phyloP scores from a whole-genome alignment of 2,113 vertebrate genomes.

The Gymnarchus niloticus region DNA sequence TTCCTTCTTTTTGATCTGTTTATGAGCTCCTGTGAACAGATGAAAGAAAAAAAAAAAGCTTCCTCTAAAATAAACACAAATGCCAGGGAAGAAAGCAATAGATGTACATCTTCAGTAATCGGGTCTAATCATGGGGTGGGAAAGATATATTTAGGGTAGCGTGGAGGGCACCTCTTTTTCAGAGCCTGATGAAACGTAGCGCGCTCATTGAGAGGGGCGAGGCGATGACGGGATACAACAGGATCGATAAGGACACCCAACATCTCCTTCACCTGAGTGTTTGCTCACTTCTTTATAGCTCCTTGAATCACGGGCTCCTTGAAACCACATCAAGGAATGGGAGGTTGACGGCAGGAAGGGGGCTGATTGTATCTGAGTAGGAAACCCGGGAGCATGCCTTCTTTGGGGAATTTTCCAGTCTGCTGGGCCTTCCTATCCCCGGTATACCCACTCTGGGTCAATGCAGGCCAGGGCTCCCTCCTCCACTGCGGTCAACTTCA shows the following conservation, averaged over 20 bases:
- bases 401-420: slow-evolving; percentile 2
- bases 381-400: background rate
- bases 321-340: background rate
- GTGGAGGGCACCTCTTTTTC: background rate
- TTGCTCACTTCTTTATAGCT: background rate
- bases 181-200: background rate
- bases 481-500: slow-evolving; percentile 6
- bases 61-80: background rate
- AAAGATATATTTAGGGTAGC: background rate
- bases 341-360: background rate
- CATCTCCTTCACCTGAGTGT: background rate
- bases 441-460: background rate
- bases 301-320: background rate
- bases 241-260: background rate
- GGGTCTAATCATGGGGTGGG: background rate
- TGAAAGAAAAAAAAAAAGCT: background rate
- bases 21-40: background rate
- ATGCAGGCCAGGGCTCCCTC: background rate
- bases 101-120: background rate
- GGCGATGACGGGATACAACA: background rate
- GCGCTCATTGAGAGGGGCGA: background rate
- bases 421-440: background rate
- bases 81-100: background rate
- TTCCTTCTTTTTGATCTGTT: background rate
- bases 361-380: background rate